Base-by-base conservation (phyloP, 2,797 vertebrate species). In the Poeciliopsis presidionis region DNA sequence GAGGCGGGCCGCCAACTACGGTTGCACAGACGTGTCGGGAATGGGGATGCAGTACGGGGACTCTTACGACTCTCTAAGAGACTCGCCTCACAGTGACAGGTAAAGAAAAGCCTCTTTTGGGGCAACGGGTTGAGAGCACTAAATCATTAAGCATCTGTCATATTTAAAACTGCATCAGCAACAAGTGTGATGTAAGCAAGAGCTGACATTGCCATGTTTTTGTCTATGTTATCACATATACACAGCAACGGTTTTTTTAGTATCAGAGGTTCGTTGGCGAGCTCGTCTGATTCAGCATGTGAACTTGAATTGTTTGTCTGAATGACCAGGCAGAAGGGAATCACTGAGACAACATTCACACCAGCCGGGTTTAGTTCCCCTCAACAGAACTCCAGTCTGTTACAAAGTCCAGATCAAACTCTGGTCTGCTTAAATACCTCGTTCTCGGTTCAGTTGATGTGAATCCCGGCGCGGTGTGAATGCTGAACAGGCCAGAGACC, bases 51-150 rank as follows among this genome's bases (percentile, higher is more conserved):
- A 97, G 87, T 98, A 98, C 75, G 96, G 97, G 5, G 98, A 98
- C 88, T 99, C 98, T 0, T 97, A 98, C 74, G 98, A 99, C 91
- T 99, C 98, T 43, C 95, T 99, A 85, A 93, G 97, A 75, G 98
- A 99, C 94, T 99, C 98, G 0, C 98, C 98, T 13, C 98, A 99
- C 94, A 99, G 98, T 18, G 98, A 99, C 96, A 98, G 98, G 98
- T 98, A 94, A 88, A 73, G 39, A 16, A 41, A 57, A 39, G 28
- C 55, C 43, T 5, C 25, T 61, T 75, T 41, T 12, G n/a, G 39
- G 6, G 74, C 67, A 72, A 16, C 28, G 14, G 25, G 45, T 33
- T 14, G 5, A 22, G 45, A 25, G 7, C 22, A 25, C 49, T 53
- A 22, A 9, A 25, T 53, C 49, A 53, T 51, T 22, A 51, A 25